phyloP scores from a whole-genome alignment of 2,797 vertebrate species.

The Bucorvus abyssinicus region DNA sequence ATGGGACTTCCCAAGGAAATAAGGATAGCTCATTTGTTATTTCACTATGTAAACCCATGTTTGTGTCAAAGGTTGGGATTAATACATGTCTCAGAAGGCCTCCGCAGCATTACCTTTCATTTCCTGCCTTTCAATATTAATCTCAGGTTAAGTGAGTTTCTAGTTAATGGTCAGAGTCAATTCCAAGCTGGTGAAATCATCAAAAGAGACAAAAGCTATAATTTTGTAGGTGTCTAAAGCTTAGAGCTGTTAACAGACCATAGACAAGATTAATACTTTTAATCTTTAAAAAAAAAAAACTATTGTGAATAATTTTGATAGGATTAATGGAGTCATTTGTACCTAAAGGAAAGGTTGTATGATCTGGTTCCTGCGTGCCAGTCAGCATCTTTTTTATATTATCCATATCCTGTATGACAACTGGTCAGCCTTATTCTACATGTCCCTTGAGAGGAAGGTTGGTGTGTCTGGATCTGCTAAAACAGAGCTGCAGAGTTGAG shows the following conservation, averaged over 20 bases:
- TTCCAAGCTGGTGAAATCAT: slow-evolving; percentile 22
- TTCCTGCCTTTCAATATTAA: slow-evolving; percentile 45
- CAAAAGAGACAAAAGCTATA: background rate
- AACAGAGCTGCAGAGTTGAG: background rate
- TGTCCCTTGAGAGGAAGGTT: background rate
- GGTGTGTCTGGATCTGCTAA: background rate
- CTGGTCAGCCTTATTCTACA: background rate
- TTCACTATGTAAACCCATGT: background rate
- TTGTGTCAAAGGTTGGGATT: slow-evolving; percentile 44
- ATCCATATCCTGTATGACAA: fast-evolving
- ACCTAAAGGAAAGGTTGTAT: background rate
- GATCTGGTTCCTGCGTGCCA: background rate
- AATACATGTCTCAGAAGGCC: slow-evolving; percentile 36
- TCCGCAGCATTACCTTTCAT: slow-evolving; percentile 36
- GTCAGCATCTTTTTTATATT: background rate
- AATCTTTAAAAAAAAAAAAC: background rate
- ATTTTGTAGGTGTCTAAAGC: background rate
- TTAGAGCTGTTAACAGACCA: background rate
- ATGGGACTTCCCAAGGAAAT: background rate
- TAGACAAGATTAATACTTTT: background rate
- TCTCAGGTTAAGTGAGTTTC: slow-evolving; percentile 44
- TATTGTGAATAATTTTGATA: background rate
- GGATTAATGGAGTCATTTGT: background rate
- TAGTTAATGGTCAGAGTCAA: slow-evolving; percentile 27
- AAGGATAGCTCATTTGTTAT: slow-evolving; percentile 30